Percentiles rank a stretch among this genome's conserved stretches.
phyloP scores from a whole-genome alignment of 1,140 invertebrate genomes.

The Magallana angulata region DNA sequence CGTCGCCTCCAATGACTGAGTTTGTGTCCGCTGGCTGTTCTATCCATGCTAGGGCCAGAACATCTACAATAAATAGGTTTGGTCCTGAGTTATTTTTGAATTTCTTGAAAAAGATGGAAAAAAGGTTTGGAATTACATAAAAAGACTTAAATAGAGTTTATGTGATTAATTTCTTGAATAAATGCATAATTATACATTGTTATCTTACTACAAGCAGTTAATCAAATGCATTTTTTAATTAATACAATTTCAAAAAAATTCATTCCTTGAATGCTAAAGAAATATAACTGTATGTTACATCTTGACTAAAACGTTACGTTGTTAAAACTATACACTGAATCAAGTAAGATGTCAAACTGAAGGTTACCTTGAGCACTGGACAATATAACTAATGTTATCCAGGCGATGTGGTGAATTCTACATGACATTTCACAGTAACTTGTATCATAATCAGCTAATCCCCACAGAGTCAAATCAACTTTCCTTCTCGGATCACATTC shows the following conservation, averaged over 20 bases:
- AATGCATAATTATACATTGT: no score
- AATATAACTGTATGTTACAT: no score
- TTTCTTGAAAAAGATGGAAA: no score
- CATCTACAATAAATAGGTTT: not conserved
- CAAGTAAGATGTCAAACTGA: not conserved
- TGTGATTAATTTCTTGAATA: no score
- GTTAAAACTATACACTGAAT: no score
- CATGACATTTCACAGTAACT: constrained; percentile 33
- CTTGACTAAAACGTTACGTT: no score
- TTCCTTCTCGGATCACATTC: not conserved
- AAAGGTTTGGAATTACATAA: no score
- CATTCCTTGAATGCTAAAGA: no score
- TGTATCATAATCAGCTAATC: constrained; percentile 34
- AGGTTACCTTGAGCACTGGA: constrained; percentile 29
- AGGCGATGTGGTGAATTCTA: constrained; percentile 27
- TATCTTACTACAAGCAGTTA: no score
- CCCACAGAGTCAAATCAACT: not conserved
- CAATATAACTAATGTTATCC: constrained; percentile 19
- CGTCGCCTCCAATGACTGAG: not conserved
- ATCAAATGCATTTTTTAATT: no score
- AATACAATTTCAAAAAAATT: no score
- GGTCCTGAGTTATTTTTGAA: not conserved
- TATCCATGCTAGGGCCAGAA: constrained; percentile 42
- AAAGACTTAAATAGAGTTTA: no score
- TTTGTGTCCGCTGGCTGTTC: constrained; percentile 25